These are phyloP conservation scores for Phataginus tetradactyla DNA, from an alignment of 2,797 vertebrate species.

Conservation along the genomic window DNA sequence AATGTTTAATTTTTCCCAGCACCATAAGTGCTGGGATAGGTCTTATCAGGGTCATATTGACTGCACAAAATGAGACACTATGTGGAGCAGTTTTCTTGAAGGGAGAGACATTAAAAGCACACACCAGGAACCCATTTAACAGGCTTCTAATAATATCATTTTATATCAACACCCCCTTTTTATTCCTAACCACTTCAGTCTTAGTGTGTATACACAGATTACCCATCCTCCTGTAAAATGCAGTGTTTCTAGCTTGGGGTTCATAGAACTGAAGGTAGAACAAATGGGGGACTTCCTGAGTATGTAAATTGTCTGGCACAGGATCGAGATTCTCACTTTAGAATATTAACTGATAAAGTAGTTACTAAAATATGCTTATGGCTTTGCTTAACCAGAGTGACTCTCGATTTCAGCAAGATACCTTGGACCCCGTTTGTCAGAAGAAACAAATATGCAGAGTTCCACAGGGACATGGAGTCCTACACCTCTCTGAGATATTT, in stretches of 20 bases:
- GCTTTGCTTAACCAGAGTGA: not conserved
- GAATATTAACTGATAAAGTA: not conserved
- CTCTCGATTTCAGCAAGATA: not conserved
- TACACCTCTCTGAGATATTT: not conserved
- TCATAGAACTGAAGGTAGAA: not conserved
- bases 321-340: not conserved
- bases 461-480: too few relatives aligned
- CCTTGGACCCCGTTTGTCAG: not conserved
- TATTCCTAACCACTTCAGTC: not conserved
- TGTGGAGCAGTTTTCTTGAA: constrained; percentile 37
- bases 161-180: not conserved
- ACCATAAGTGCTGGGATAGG: constrained; percentile 1
- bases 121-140: constrained; percentile 67
- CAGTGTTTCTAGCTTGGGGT: not conserved
- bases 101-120: constrained; percentile 63
- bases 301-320: not conserved
- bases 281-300: not conserved
- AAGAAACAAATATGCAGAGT: accelerated
- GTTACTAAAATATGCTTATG: not conserved
- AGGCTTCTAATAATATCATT: constrained; percentile 73
- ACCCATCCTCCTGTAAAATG: not conserved
- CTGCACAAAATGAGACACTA: constrained; percentile 58
- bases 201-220: not conserved
- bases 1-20: constrained; percentile 74
- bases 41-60: constrained; percentile 73